Base-by-base conservation (phyloP, 2,113 vertebrate species). In the Grallaria varia region DNA sequence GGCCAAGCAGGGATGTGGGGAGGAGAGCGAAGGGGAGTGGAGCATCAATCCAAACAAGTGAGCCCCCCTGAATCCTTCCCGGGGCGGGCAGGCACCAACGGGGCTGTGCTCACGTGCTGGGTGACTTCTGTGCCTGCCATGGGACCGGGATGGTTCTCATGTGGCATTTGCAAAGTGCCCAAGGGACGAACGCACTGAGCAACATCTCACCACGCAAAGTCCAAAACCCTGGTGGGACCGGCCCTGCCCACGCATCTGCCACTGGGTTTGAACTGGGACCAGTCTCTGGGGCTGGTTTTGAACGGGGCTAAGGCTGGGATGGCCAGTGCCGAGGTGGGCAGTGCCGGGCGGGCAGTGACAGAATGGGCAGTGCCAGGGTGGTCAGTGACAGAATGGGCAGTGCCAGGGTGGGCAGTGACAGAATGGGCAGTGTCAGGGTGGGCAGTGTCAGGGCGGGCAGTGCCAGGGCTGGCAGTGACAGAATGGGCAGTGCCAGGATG, bases 71-170 rank as follows among this genome's bases (percentile, higher is more conserved):
- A 21, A 28, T 42, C 47, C 40, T 55, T 22, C 23, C n/a, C 0
- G 0, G 24, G 13, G 4, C 1, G 14, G n/a, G 37, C 6, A 1
- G 35, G 44, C 4, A 60, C 40, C 40, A 44, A 24, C 0, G 0
- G 8, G 59, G 39, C 62, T 53, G 39, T 20, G 0, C 6, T 18
- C 67, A 24, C 0, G 0, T 13, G 13, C 42, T 45, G 67, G 35
- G 55, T 45, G 40, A 25, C 50, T 58, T 40, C 82, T 53, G 50
- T 30, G 31, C 44, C 30, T 0, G 1, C 44, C n/a, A 28, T 0
- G 1, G 10, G 10, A 8, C 1, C 0, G 17, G 49, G 20, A 14
- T 17, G 9, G 8, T 24, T 40, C 68, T 53, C 13, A 11, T 8
- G 5, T 39, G 11, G 20, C 58, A 23, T 66, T 37, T 15, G 45